phyloP scores from a whole-genome alignment of 2,113 vertebrate genomes.

The Eretmochelys imbricata region DNA sequence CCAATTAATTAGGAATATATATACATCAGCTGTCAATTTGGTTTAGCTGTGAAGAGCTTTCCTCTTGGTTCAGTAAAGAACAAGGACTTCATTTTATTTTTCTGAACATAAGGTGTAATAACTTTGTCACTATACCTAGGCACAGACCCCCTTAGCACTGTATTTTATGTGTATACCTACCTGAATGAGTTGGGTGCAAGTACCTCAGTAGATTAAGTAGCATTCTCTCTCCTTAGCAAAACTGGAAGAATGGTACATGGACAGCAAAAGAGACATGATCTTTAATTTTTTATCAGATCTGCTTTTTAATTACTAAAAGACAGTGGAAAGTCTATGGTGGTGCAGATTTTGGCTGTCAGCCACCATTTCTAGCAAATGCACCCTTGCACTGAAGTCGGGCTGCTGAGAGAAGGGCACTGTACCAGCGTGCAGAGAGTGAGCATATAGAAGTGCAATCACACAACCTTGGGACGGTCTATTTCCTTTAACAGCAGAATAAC shows the following conservation, averaged over 20 bases:
- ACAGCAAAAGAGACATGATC: neutral
- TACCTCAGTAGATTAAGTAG: neutral
- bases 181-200: neutral
- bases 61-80: constrained; percentile 6
- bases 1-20: constrained; percentile 65
- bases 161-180: neutral
- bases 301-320: neutral
- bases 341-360: neutral
- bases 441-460: too few species aligned
- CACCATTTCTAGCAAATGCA: neutral
- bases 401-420: neutral
- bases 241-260: neutral
- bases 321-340: neutral
- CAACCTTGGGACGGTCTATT: neutral
- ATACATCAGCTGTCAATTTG: constrained; percentile 57
- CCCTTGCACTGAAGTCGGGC: neutral
- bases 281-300: neutral
- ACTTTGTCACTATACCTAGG: neutral
- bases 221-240: neutral
- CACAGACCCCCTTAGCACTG: neutral
- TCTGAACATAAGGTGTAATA: neutral
- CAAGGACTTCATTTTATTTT: constrained; percentile 34
- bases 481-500: neutral
- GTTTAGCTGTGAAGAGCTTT: constrained; percentile 26
- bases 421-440: neutral